These are phyloP conservation scores for Drosophila pruinosa DNA, from an alignment of 1,140 invertebrate species.

Conservation along the genomic window DNA sequence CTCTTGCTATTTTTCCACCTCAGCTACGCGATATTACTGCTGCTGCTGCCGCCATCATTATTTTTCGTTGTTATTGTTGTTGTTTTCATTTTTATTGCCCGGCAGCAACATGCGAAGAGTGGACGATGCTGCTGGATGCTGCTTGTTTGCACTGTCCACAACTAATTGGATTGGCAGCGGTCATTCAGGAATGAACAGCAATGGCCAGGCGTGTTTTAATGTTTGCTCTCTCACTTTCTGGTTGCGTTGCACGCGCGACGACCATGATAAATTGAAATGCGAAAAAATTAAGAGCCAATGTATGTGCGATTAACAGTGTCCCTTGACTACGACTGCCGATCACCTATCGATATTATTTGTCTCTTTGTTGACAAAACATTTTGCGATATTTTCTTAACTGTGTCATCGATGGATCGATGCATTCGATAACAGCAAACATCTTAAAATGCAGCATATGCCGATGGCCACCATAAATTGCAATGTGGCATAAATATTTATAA, in stretches of 20 bases:
- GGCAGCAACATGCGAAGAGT: conserved; percentile 47
- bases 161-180: conserved; percentile 71
- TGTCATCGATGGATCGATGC: neutral
- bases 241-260: neutral
- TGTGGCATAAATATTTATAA: conserved; percentile 11
- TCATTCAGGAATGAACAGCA: conserved; percentile 18
- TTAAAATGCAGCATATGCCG: neutral
- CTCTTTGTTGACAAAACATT: no score
- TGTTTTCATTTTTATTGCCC: conserved; percentile 63
- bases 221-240: conserved; percentile 8
- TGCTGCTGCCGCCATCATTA: conserved; percentile 10
- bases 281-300: conserved; percentile 24
- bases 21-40: neutral
- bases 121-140: conserved; percentile 27
- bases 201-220: conserved; percentile 22
- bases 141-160: conserved; percentile 65
- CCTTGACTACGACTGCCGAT: neutral
- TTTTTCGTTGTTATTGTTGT: conserved; percentile 33
- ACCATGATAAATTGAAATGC: conserved; percentile 32
- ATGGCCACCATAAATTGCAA: neutral
- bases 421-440: neutral
- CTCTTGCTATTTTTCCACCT: neutral
- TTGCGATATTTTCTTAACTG: neutral
- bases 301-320: conserved; percentile 4
- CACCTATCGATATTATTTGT: conserved; percentile 6